Percentiles rank a stretch among this genome's conserved stretches.
Evolutionary conservation across 64 coral and sea anemone species (phyloP).

Genomic region (Cladopsammia gracilis): DNA sequence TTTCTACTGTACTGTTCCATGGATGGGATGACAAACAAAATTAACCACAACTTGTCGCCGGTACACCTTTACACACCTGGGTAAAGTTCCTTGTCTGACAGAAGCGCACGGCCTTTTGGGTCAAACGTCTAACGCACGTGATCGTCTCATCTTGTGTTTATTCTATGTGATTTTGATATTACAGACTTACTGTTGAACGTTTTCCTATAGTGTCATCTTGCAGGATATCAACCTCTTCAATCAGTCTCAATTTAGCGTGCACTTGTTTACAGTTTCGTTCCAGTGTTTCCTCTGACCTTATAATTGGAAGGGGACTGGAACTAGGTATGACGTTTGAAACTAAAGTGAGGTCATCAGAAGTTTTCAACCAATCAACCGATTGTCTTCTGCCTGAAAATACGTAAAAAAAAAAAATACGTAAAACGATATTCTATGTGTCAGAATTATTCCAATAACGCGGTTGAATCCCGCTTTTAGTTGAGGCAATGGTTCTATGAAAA

Average conservation of each 20-base stretch:
- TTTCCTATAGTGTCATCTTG: background rate
- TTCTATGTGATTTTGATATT: no score
- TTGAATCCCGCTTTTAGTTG: no score
- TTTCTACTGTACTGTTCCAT: no score
- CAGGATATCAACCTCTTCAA: constrained; percentile 4
- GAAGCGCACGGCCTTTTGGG: no score
- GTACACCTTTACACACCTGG: no score
- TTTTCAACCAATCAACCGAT: constrained; percentile 11
- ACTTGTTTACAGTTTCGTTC: background rate
- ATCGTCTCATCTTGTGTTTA: no score
- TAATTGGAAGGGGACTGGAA: background rate
- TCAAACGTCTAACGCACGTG: no score
- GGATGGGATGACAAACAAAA: no score
- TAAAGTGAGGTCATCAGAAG: background rate
- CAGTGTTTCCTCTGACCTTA: background rate
- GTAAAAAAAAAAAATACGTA: no score
- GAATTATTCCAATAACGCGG: background rate
- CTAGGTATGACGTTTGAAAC: background rate
- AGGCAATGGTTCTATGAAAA: no score
- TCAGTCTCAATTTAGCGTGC: background rate
- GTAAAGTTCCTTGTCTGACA: no score
- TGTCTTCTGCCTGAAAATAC: background rate
- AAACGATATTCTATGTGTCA: background rate
- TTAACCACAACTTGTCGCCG: no score
- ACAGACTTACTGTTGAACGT: background rate